Percentiles rank a stretch among this genome's conserved stretches.
These are phyloP conservation scores for Ardeotis arabs DNA, from an alignment of 2,113 vertebrate genomes.

Conservation along the genomic window DNA sequence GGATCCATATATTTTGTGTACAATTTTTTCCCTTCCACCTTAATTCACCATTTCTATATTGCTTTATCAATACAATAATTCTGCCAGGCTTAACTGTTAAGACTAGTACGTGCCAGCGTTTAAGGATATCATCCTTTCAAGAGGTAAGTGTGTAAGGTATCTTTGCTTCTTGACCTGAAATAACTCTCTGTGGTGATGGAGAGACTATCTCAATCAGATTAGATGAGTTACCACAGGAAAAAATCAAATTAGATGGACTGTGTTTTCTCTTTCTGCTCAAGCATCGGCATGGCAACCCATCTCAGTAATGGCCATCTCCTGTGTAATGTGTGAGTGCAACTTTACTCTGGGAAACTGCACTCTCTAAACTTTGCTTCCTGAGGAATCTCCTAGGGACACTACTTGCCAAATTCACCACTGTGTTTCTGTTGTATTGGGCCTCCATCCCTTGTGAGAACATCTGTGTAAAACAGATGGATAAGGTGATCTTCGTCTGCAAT, in stretches of 20 bases:
- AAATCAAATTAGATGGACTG: background rate
- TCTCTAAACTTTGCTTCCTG: background rate
- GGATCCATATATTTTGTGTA: background rate
- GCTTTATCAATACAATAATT: background rate
- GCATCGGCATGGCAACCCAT: background rate
- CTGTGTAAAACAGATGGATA: background rate
- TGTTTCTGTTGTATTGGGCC: background rate
- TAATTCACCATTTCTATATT: background rate
- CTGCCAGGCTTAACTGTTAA: background rate
- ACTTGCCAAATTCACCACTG: background rate
- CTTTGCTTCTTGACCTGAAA: background rate
- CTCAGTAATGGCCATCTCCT: background rate
- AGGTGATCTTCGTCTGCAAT: background rate
- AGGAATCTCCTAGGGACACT: background rate
- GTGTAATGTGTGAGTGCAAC: background rate
- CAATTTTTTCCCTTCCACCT: background rate
- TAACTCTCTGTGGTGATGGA: background rate
- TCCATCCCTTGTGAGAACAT: background rate
- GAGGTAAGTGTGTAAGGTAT: background rate
- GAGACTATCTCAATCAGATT: background rate
- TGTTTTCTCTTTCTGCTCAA: background rate
- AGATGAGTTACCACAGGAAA: background rate
- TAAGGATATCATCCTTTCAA: background rate
- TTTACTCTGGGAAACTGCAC: background rate
- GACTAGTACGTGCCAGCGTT: accelerated